Base-by-base conservation (phyloP, 2,797 vertebrate genomes). In the Myiotriccus ornatus region DNA sequence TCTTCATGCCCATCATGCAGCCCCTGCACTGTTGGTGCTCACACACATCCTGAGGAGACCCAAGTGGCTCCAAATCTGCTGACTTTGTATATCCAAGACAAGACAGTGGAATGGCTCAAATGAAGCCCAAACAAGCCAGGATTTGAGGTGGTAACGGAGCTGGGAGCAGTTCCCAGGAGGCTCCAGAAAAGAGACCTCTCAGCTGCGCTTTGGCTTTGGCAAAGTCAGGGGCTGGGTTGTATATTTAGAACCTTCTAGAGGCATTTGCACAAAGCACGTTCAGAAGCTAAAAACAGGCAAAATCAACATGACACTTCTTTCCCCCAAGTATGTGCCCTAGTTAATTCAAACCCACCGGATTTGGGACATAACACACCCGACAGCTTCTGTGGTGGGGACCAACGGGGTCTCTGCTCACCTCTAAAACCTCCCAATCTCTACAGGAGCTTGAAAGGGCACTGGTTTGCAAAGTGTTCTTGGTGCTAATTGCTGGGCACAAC, bases 1-100 rank as follows among this genome's bases (percentile, higher is more conserved):
- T 43, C 35, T 44, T 23, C 25, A 13, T 0, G 3, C n/a, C 43
- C 50, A 28, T 23, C 1, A 4, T 53, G 27, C 17, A 57, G 69
- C 69, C 39, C 46, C 21, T 14, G 27, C 30, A 3, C 6, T 41
- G 43, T 1, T 16, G 62, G 62, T 22, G 24, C 24, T 44, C 35
- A 34, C 30, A 22, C 32, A 4, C 7, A 1, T 5, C 5, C 12
- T 2, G 20, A 57, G 41, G 56, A 53, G 57, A 46, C 37, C 50
- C 59, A 16, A 39, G 56, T 1, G 56, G 6, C n/a, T n/a, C n/a
- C 50, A 13, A 0, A 0, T 9, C 89, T 28, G 23, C 2, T 2
- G 5, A 39, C 39, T 65, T 37, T 13, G 10, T n/a, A 11, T 18
- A 1, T 2, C 24, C 28, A 32, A 46, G 17, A 44, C 68, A 80